Evolutionary conservation across 2,113 vertebrate genomes (phyloP), one percentile per base, ranked within the genome.

Genomic region (Corvus hawaiiensis): DNA sequence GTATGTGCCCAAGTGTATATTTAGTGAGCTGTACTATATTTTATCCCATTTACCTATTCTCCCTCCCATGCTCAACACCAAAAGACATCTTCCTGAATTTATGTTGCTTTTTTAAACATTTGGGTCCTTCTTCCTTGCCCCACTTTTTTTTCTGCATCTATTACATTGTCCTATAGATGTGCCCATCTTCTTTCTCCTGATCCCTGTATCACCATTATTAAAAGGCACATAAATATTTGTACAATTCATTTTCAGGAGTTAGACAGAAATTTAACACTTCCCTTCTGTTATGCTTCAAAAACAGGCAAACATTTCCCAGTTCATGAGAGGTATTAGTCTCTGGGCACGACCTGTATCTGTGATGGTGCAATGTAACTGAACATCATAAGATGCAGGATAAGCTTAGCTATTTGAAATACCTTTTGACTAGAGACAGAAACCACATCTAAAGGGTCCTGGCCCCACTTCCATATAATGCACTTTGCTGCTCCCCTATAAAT

Each of bases 21-120:
- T 96, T 93, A 96, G 59, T 35, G 19, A 72, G 61, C 28, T 5
- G 15, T 67, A 52, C 55, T 84, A 74, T 84, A 90, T 90, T 93
- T 95, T 83, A 83, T 63, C 59, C 37, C 54, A 63, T 81, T 93
- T 92, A 95, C 85, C 85, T 91, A 66, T 79, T 83, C 51, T 80
- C 26, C 23, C 48, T 84, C 56, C 22, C 48, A 55, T 77, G 30
- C 27, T 78, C n/a, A 56, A 37, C 56, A 81, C 46, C 64, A 91
- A 37, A 87, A 61, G 76, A 43, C 39, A 62, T 63, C 30, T 93
- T 88, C 39, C 44, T 79, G 28, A 72, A 82, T 84, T 71, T 87
- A 32, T 44, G 10, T 24, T 82, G 19, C 2, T 43, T 83, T 91
- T 92, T 88, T 44, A 54, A 76, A 44, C 4, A 9, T 44, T 84